Evolutionary conservation across 1,140 invertebrate species (phyloP).

Genomic region (Drosophila mayri): DNA sequence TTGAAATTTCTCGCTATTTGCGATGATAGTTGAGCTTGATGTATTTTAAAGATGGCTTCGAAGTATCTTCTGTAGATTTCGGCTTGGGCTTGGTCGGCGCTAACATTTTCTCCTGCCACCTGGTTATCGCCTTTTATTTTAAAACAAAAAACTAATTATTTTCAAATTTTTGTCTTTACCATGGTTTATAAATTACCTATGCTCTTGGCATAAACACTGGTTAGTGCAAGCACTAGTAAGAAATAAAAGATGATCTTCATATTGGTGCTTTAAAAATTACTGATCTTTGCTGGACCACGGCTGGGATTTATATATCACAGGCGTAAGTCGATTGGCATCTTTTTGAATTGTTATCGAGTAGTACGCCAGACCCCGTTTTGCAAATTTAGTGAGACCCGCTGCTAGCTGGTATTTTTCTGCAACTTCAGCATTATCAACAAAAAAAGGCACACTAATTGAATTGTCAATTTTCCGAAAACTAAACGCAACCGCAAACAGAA

Average conservation of each 20-base stretch:
- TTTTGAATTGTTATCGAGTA: background rate
- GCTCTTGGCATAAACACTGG: constrained; percentile 7
- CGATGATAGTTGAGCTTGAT: background rate
- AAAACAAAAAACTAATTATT: background rate
- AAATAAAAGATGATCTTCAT: background rate
- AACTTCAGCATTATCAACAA: background rate
- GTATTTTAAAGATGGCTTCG: background rate
- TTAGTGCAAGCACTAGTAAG: background rate
- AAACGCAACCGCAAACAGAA: constrained; percentile 11
- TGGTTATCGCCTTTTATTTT: background rate
- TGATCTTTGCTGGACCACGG: background rate
- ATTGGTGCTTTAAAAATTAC: background rate
- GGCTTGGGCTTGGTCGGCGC: too few relatives aligned
- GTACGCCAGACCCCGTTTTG: background rate
- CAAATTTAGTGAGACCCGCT: background rate
- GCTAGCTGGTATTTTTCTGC: background rate
- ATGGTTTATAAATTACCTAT: background rate
- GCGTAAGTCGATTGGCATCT: background rate
- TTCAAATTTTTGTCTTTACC: background rate
- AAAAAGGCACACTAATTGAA: background rate
- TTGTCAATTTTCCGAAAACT: constrained; percentile 2
- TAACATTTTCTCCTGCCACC: background rate
- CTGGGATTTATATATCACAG: background rate
- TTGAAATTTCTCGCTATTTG: constrained; percentile 7
- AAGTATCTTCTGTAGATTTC: background rate